phyloP scores from a whole-genome alignment of 2,797 vertebrate species.

The Alosa sapidissima region DNA sequence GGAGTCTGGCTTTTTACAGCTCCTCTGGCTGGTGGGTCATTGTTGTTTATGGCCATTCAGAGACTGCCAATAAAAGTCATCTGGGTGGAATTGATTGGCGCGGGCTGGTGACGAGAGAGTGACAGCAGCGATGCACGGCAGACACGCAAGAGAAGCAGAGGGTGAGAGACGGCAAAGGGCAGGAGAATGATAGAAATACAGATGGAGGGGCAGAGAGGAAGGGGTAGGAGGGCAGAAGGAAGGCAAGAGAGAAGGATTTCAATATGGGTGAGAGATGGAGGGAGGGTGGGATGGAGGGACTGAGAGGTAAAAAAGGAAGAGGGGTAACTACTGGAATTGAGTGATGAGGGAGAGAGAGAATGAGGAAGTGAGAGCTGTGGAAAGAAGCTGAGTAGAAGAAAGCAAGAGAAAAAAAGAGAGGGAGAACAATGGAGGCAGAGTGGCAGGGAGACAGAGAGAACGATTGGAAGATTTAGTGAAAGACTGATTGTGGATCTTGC shows the following conservation, averaged over 20 bases:
- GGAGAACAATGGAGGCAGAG: not conserved
- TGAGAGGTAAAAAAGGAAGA: not conserved
- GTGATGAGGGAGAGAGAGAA: not conserved
- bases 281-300: not conserved
- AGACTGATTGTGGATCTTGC: conserved; percentile 10
- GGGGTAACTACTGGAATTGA: not conserved
- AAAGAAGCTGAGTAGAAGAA: not conserved
- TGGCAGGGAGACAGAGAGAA: not conserved
- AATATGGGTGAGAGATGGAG: not conserved
- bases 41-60: conserved; percentile 54
- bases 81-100: conserved; percentile 50
- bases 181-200: not conserved
- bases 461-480: not conserved
- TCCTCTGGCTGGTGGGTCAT: conserved; percentile 39
- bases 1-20: conserved; percentile 36
- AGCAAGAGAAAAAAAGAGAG: not conserved
- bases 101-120: conserved; percentile 38
- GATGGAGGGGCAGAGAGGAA: not conserved
- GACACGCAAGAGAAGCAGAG: conserved; percentile 15
- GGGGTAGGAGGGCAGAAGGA: not conserved
- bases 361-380: not conserved
- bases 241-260: not conserved
- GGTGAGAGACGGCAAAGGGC: conserved; percentile 22
- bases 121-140: conserved; percentile 44
- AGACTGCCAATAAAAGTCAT: conserved; percentile 54